A percentile compares a stretch with the other conserved stretches of the same genome.
Conservation (phyloP, 2,113 vertebrate genomes). For the Carlito syrichta region DNA sequence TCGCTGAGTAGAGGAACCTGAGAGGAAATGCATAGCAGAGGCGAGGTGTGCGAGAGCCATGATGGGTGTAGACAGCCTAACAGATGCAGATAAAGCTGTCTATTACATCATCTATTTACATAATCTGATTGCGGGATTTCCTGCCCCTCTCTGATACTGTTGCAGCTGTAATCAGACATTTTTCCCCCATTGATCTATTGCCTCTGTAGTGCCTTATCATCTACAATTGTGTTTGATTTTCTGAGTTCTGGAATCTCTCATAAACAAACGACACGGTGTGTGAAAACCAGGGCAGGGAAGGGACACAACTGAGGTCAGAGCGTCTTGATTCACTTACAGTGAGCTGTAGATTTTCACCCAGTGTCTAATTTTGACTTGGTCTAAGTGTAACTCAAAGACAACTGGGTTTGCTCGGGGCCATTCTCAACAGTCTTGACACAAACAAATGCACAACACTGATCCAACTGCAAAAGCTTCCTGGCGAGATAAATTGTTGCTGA, state of each 20-base stretch:
- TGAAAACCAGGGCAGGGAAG: background rate
- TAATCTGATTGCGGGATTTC: background rate
- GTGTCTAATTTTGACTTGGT: background rate
- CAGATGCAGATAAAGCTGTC: background rate
- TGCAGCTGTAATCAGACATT: background rate
- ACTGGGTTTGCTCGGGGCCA: background rate
- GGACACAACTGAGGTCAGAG: background rate
- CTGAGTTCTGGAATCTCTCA: background rate
- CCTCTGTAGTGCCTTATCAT: background rate
- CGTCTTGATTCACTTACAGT: background rate
- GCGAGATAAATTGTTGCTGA: background rate
- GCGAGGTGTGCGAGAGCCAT: accelerated
- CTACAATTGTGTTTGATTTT: background rate
- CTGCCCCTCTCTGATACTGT: background rate
- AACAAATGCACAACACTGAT: background rate
- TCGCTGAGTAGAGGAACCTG: accelerated
- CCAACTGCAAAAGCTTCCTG: background rate
- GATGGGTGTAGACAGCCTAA: background rate
- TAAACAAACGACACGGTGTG: background rate
- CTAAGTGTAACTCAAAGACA: background rate
- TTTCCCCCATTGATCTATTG: background rate
- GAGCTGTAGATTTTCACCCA: background rate
- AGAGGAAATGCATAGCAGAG: background rate
- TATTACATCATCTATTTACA: background rate
- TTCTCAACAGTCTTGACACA: background rate